Conservation (phyloP, 2,888 invertebrate species). For the Chaitophorus viminalis region DNA sequence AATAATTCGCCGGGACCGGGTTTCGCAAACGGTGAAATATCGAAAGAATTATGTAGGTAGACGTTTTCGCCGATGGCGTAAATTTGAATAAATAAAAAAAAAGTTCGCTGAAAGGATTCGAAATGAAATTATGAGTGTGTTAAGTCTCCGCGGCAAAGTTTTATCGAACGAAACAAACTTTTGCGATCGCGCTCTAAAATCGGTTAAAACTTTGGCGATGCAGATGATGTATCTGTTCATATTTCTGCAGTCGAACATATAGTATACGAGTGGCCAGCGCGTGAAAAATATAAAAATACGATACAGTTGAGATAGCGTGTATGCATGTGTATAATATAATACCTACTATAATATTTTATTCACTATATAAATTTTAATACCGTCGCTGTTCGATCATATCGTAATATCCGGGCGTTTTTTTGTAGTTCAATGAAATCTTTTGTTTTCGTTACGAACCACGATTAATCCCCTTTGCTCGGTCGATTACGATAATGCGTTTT, state of each 20-base stretch:
- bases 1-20: background rate
- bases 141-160: background rate
- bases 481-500: no score
- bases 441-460: no score
- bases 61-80: background rate
- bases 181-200: constrained; percentile 12
- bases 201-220: constrained; percentile 7
- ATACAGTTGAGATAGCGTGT: background rate
- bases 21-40: background rate
- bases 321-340: background rate
- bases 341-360: no score
- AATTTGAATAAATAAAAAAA: constrained; percentile 27
- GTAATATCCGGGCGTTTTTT: no score
- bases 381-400: no score
- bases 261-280: background rate
- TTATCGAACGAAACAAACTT: constrained; percentile 17
- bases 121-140: constrained; percentile 22
- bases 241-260: background rate
- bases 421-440: no score
- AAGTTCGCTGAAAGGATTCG: constrained; percentile 14
- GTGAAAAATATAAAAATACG: background rate
- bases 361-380: no score
- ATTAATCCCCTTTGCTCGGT: no score
- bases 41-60: background rate
- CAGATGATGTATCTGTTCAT: background rate